Evolutionary conservation across 2,113 vertebrate genomes (phyloP).

Genomic region (Vulpes vulpes): DNA sequence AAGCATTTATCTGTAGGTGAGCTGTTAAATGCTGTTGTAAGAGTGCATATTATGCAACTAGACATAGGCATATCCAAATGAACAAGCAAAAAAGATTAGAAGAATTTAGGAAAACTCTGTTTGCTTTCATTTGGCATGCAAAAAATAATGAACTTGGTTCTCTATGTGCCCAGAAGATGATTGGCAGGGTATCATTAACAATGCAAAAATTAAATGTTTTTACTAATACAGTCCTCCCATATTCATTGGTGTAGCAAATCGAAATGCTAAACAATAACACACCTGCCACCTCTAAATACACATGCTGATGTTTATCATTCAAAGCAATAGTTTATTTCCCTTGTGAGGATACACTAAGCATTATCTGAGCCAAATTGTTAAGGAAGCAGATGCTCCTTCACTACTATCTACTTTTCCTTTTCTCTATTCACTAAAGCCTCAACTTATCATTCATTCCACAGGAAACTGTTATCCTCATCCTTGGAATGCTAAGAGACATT

Average conservation of each 20-base stretch:
- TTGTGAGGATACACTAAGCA: background rate
- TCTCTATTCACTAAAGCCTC: background rate
- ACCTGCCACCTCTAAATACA: constrained; percentile 26
- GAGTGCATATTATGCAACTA: background rate
- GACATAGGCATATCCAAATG: background rate
- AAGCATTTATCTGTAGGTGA: constrained; percentile 53
- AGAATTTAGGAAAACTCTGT: background rate
- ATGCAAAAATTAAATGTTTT: constrained; percentile 22
- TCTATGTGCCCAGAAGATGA: background rate
- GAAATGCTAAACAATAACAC: constrained; percentile 19
- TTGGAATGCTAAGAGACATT: background rate
- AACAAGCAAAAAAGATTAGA: background rate
- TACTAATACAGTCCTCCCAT: background rate
- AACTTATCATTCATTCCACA: background rate
- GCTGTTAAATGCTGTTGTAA: background rate
- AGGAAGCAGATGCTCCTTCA: background rate
- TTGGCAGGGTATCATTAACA: background rate
- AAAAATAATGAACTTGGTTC: background rate
- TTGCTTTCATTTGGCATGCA: background rate
- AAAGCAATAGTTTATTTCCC: constrained; percentile 49
- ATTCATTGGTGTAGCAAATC: background rate
- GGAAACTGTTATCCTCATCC: background rate
- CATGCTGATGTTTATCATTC: constrained; percentile 48
- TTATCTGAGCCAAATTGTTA: background rate
- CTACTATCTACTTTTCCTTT: background rate